Evolutionary conservation across 2,113 vertebrate genomes (phyloP).

Genomic region (Nyctibius bracteatus): DNA sequence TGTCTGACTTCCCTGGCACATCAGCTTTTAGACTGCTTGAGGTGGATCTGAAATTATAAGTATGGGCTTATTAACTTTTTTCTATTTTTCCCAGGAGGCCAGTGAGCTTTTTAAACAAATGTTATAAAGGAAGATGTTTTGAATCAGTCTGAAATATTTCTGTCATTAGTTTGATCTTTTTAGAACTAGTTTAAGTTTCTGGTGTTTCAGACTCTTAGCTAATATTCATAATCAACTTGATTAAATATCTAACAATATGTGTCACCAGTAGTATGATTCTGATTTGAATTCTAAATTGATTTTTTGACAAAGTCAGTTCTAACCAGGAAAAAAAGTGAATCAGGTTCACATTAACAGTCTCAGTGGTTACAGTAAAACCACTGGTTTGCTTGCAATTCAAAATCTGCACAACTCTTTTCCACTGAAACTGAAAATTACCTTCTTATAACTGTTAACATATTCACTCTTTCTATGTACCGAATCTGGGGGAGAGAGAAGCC

Average conservation of each 20-base stretch:
- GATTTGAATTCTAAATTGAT: not conserved
- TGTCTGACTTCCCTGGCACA: not conserved
- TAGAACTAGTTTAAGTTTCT: not conserved
- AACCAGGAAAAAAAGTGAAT: not conserved
- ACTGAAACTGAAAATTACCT: not conserved
- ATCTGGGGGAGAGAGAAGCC: not conserved
- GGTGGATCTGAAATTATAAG: not conserved
- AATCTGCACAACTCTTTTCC: not conserved
- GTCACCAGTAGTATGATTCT: not conserved
- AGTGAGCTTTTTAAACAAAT: not conserved
- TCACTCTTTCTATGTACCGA: not conserved
- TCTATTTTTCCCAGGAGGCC: not conserved
- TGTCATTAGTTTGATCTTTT: not conserved
- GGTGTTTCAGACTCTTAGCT: not conserved
- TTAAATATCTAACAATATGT: not conserved
- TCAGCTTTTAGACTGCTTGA: not conserved
- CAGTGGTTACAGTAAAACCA: not conserved
- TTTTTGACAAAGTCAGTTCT: not conserved
- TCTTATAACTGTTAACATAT: not conserved
- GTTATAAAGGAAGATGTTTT: not conserved
- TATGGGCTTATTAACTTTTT: not conserved
- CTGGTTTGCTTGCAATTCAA: not conserved
- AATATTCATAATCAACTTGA: not conserved
- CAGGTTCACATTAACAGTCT: not conserved
- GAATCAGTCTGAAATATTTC: not conserved